These are phyloP conservation scores for Knipowitschia caucasica DNA, from an alignment of 2,797 vertebrate genomes.

Conservation along the genomic window DNA sequence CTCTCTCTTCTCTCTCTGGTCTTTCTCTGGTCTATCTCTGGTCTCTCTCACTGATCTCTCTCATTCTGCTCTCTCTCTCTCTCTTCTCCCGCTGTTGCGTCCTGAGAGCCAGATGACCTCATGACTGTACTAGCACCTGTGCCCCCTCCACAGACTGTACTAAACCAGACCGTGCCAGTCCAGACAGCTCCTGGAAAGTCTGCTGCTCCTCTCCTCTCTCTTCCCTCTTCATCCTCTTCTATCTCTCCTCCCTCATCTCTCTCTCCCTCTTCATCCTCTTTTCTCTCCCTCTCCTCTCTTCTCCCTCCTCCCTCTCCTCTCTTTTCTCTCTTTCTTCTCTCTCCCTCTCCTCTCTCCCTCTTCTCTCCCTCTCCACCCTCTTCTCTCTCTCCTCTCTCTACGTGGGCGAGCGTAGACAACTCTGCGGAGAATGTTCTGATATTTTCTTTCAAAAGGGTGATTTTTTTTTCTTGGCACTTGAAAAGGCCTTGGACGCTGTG, in stretches of 20 bases:
- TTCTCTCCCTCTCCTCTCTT: slow-evolving; percentile 11
- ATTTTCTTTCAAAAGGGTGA: slow-evolving; percentile 39
- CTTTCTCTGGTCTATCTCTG: no score
- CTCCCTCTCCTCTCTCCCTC: no score
- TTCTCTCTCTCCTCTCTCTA: slow-evolving; percentile 32
- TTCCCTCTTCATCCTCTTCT: no score
- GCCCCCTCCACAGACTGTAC: slow-evolving; percentile 49
- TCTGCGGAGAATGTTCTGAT: slow-evolving; percentile 52
- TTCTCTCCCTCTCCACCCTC: slow-evolving; percentile 12
- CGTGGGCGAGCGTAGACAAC: slow-evolving; percentile 52
- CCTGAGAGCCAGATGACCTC: slow-evolving; percentile 51
- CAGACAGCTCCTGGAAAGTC: slow-evolving; percentile 32
- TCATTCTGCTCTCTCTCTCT: no score
- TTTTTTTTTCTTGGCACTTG: slow-evolving; percentile 25
- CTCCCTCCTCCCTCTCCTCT: background rate
- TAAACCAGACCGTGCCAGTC: slow-evolving; percentile 33
- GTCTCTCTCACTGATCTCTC: no score
- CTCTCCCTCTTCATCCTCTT: no score
- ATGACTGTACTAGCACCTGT: slow-evolving; percentile 45
- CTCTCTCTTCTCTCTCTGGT: no score
- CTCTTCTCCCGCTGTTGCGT: no score
- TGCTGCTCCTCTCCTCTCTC: no score
- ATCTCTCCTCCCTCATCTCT: no score
- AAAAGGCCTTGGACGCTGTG: slow-evolving; percentile 21
- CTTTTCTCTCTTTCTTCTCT: slow-evolving; percentile 42